These are phyloP conservation scores for Cinclus cinclus DNA, from an alignment of 2,113 vertebrate species.

Conservation along the genomic window DNA sequence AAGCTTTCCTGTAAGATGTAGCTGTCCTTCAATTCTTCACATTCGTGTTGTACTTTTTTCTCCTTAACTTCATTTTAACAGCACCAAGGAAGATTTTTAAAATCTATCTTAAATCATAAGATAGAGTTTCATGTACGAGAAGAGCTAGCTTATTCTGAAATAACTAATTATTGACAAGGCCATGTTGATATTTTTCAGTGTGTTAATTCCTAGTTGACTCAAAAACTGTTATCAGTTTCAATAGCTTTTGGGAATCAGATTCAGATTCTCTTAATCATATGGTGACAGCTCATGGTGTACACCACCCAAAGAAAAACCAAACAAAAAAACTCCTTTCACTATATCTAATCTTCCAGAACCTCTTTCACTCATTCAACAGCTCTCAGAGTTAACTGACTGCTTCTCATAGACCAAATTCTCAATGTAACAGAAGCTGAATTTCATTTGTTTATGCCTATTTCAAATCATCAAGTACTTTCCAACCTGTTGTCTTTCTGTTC, in stretches of 20 bases:
- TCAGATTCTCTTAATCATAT: background rate
- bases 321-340: background rate
- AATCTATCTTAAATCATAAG: background rate
- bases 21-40: background rate
- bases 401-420: background rate
- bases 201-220: background rate
- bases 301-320: background rate
- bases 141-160: background rate
- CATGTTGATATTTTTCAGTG: background rate
- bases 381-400: background rate
- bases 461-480: background rate
- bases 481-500: background rate
- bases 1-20: background rate
- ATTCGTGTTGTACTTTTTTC: background rate
- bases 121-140: background rate
- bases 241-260: background rate
- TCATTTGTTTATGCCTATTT: background rate
- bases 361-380: background rate
- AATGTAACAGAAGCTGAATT: background rate
- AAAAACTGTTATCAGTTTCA: background rate
- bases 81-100: background rate
- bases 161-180: background rate
- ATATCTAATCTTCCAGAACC: background rate
- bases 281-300: background rate
- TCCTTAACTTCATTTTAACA: background rate